phyloP scores from a whole-genome alignment of 1,140 invertebrate genomes.

The Drosophila equinoxialis region DNA sequence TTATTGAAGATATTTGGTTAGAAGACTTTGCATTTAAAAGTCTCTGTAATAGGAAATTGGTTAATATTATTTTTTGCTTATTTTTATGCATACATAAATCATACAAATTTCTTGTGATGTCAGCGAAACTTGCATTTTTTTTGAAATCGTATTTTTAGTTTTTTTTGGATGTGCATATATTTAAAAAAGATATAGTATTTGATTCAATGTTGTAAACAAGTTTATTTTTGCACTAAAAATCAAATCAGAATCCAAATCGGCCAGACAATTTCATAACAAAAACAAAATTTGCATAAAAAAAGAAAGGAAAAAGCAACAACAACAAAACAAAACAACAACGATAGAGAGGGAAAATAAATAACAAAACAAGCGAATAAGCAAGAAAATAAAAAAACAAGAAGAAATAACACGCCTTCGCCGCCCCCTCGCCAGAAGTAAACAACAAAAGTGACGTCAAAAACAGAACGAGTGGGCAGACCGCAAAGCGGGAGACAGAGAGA shows the following conservation, averaged over 20 bases:
- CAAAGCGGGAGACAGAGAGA: constrained; percentile 14
- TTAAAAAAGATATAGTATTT: constrained; percentile 39
- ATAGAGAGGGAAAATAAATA: constrained; percentile 36
- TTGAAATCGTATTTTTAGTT: too few relatives aligned
- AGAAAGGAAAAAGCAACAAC: constrained; percentile 26
- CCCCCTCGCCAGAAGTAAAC: constrained; percentile 62
- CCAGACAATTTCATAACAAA: constrained; percentile 78
- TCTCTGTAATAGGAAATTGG: too few relatives aligned
- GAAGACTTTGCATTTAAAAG: too few relatives aligned
- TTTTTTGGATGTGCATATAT: not conserved
- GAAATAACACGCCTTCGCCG: constrained; percentile 33
- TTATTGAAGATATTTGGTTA: too few relatives aligned
- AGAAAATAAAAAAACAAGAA: constrained; percentile 67
- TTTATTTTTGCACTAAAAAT: constrained; percentile 66
- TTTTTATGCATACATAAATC: too few relatives aligned
- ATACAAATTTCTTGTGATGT: constrained; percentile 36
- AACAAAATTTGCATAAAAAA: constrained; percentile 66
- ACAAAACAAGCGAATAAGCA: constrained; percentile 47
- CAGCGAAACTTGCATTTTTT: constrained; percentile 22
- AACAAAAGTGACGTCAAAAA: constrained; percentile 76
- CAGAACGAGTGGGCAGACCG: constrained; percentile 30
- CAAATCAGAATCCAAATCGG: constrained; percentile 53
- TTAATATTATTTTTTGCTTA: too few relatives aligned
- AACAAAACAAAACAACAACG: constrained; percentile 29
- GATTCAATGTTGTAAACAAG: constrained; percentile 58